Evolutionary conservation across 2,888 invertebrate species (phyloP), one percentile per base, ranked within the genome.

Genomic region (Drepana falcataria): DNA sequence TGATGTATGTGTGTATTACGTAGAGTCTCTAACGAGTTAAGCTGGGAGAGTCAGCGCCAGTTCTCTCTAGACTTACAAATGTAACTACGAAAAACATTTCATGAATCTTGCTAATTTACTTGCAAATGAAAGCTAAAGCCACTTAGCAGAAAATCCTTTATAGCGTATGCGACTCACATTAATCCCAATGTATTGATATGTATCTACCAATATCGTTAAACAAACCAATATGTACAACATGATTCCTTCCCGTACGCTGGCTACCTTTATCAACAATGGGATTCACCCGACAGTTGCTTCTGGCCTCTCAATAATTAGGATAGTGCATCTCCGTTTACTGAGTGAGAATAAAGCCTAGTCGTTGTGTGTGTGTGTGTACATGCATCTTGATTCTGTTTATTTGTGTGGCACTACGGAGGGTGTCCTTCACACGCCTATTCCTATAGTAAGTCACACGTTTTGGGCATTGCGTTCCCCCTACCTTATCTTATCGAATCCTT

Each of bases 321-420:
- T 91, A 94, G 95, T 93, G 92, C 95, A 95, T 91, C 93, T 86
- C 80, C 76, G 81, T 79, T 79, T 79, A 78, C 81, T 77, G 83
- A 93, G 81, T 83, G 87, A 81, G 87, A 85, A 87, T 86, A 86
- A 87, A 87, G 87, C 88, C 86, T 81, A 78, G 75, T 83, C 83
- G 81, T 86, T 84, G 82, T 79, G 66, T 59, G 70, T 62, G 75
- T 74, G 80, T 64, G 74, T 62, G 62, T 67, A 68, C 65, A 72
- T 83, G 80, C 77, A 79, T 83, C 83, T 84, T 85, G 82, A 83
- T 83, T 81, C 73, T 74, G 72, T 68, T 75, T 79, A 73, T 78
- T 78, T 77, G 75, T 76, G 69, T 77, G 75, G 56, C 53, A 60
- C n/a, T 35, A 71, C 73, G 77, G 75, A 78, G 75, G 77, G 75